phyloP scores from a whole-genome alignment of 53 echinoderm and acorn worm species.

The Temnopleurus reevesii region DNA sequence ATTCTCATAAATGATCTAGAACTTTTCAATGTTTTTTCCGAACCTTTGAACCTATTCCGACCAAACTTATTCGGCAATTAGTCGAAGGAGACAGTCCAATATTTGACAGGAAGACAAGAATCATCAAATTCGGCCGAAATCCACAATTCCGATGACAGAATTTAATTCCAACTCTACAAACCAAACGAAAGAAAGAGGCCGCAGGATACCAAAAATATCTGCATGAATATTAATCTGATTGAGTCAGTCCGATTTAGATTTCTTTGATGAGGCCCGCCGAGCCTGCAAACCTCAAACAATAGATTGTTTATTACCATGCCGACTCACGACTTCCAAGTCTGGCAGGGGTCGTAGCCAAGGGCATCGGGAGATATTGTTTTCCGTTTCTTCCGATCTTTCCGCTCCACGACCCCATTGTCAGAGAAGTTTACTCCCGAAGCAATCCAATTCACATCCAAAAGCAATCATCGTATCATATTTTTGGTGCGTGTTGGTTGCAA shows the following conservation, averaged over 20 bases:
- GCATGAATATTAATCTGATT: constrained; percentile 53
- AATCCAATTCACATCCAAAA: constrained; percentile 18
- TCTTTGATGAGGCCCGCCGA: constrained; percentile 15
- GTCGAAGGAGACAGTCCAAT: not conserved
- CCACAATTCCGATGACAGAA: not conserved
- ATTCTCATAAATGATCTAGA: too few relatives aligned
- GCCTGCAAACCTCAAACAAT: not conserved
- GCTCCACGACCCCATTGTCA: constrained; percentile 4
- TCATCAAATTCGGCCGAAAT: not conserved
- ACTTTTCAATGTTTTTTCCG: too few relatives aligned
- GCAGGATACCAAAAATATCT: not conserved
- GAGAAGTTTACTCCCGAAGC: not conserved
- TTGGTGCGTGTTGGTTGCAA: too few relatives aligned
- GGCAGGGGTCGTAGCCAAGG: not conserved
- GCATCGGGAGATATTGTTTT: constrained; percentile 30
- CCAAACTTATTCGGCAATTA: not conserved
- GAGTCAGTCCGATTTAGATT: constrained; percentile 32
- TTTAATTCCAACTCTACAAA: not conserved
- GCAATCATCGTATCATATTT: constrained; percentile 42
- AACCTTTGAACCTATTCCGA: not conserved
- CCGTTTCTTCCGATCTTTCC: constrained; percentile 34
- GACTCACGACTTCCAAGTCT: constrained; percentile 13
- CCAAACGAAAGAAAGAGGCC: not conserved
- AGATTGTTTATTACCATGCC: constrained; percentile 42
- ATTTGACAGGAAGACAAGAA: not conserved